phyloP scores from a whole-genome alignment of 2,888 invertebrate species.

The Micoletzkya japonica region DNA sequence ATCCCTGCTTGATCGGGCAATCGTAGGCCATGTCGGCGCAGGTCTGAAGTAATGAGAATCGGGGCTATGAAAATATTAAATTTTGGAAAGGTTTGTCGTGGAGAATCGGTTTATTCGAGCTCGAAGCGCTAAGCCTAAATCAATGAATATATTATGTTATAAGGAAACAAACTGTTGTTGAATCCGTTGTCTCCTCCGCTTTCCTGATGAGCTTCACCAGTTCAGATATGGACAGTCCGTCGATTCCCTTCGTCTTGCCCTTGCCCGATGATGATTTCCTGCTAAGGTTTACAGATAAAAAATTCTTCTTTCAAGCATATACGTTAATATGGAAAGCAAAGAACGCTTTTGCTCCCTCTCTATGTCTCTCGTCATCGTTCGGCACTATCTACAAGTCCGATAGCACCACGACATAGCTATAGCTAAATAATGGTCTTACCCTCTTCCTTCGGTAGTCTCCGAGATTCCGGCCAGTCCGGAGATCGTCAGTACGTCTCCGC shows the following conservation, averaged over 20 bases:
- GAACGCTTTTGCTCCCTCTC: no score
- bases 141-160: no score
- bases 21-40: constrained; percentile 28
- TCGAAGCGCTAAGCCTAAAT: no score
- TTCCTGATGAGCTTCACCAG: constrained; percentile 21
- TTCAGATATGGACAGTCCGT: constrained; percentile 17
- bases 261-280: neutral
- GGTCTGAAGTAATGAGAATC: neutral
- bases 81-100: no score
- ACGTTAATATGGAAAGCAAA: no score
- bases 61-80: no score
- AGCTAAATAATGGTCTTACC: no score
- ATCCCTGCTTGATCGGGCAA: constrained; percentile 28
- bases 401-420: no score
- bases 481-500: constrained; percentile 15
- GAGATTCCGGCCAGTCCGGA: constrained; percentile 20
- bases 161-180: neutral
- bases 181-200: constrained; percentile 16
- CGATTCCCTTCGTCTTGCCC: constrained; percentile 1
- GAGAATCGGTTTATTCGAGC: no score
- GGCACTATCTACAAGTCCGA: no score
- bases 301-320: neutral
- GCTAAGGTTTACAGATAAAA: neutral
- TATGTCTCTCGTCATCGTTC: no score
- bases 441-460: constrained; percentile 5